Evolutionary conservation across 2,113 vertebrate species (phyloP).

Genomic region (Saccopteryx bilineata): DNA sequence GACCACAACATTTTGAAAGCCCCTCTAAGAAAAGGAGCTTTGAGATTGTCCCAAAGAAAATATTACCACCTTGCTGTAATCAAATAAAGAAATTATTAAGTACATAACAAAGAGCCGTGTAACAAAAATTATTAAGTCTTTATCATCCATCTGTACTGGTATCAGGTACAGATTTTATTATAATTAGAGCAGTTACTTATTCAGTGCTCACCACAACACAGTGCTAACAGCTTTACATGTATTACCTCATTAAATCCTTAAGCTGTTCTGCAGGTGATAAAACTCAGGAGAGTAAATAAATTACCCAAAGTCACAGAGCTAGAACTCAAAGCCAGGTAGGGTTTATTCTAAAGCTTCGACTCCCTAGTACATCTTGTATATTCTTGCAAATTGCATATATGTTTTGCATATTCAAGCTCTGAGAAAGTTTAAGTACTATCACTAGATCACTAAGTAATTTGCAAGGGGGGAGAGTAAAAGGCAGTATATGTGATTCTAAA

Average conservation of each 20-base stretch:
- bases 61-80: background rate
- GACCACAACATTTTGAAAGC: background rate
- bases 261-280: background rate
- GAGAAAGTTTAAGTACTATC: background rate
- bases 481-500: background rate
- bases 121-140: background rate
- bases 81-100: conserved; percentile 45
- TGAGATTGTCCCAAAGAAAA: conserved; percentile 48
- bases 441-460: conserved; percentile 13
- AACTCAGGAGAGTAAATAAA: conserved; percentile 11
- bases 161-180: background rate
- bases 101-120: background rate
- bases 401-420: background rate
- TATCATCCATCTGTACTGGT: background rate
- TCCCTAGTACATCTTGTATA: background rate
- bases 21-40: conserved; percentile 25
- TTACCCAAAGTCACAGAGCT: background rate
- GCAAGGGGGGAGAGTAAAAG: background rate
- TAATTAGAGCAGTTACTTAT: background rate
- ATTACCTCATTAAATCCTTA: background rate
- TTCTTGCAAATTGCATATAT: background rate
- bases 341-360: background rate
- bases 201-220: background rate
- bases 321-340: background rate
- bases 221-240: background rate